Base-by-base conservation (phyloP, 2,888 invertebrate species). In the Nomada goodeniana region DNA sequence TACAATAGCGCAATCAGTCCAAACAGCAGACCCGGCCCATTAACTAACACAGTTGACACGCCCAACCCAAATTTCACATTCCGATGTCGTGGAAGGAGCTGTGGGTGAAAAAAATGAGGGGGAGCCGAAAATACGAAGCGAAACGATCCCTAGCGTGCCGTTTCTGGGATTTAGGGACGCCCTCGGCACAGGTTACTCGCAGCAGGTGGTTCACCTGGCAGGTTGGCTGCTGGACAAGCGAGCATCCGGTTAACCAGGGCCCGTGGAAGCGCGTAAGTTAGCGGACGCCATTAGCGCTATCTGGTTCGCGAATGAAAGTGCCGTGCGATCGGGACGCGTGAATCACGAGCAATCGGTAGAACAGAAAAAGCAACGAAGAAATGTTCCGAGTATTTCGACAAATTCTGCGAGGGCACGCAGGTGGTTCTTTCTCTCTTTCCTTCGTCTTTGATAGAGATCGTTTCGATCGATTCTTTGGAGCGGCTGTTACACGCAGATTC, bases 201-300 rank as follows among this genome's bases (percentile, higher is more conserved):
- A 91, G 92, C 92, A 91, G 92, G 92, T 92, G 92, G 90, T 86
- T 87, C 79, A 80, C 81, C 80, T 77, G 86, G 87, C 85, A 87
- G 87, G 83, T 84, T 84, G 83, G 79, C 79, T 72, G 84, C 80
- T 72, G 81, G 77, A 73, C 73, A 87, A 80, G 80, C 77, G 77
- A 73, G 68, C 80, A 85, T 85, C 75, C 87, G 86, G 88, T 86
- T 88, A 88, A 88, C 80, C 80, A 70, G 85, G 63, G 74, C 55
- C 84, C 85, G 76, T 85, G 86, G 83, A 83, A 87, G 79, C 89
- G 90, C 91, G 91, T 92, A 92, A 91, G 91, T 91, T 91, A 91
- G 89, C 91, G 89, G 83, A 87, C 86, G 81, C 90, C 91, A 92
- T 92, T 92, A 92, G 88, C 89, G 88, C 89, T 91, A 90, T 91